Percentiles rank a stretch among this genome's conserved stretches.
phyloP scores from a whole-genome alignment of 2,888 invertebrate species.

The Himalopsyche tibetana region DNA sequence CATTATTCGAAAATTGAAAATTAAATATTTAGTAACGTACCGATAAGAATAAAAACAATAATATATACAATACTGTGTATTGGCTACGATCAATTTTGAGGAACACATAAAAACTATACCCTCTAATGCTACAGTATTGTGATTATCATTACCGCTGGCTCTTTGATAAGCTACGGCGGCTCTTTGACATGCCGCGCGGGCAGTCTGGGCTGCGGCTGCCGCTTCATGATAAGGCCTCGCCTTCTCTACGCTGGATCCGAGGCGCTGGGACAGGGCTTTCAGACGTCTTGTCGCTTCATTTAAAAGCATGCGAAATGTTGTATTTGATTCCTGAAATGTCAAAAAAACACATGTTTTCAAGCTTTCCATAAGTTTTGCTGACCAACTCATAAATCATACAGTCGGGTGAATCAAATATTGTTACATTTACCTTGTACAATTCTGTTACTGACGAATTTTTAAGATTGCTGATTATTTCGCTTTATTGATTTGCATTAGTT shows the following conservation, averaged over 20 bases:
- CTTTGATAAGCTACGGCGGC: constrained; percentile 94
- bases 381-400: too few species aligned
- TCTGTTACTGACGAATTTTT: too few species aligned
- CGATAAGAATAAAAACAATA: too few species aligned
- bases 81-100: too few species aligned
- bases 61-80: too few species aligned
- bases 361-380: not conserved
- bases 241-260: constrained; percentile 91
- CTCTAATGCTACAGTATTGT: too few species aligned
- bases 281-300: constrained; percentile 90
- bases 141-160: constrained; percentile 82
- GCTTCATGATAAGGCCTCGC: constrained; percentile 95
- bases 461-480: too few species aligned
- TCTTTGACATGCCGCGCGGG: constrained; percentile 90
- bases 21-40: too few species aligned
- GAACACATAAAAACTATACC: constrained; percentile 38
- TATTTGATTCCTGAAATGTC: constrained; percentile 88
- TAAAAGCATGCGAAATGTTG: constrained; percentile 90
- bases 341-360: not conserved
- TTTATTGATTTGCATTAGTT: too few species aligned
- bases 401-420: too few species aligned
- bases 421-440: too few species aligned
- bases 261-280: constrained; percentile 86
- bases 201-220: constrained; percentile 84
- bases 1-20: too few species aligned